Conservation (phyloP, 2,113 vertebrate species). For the Regulus satrapa region DNA sequence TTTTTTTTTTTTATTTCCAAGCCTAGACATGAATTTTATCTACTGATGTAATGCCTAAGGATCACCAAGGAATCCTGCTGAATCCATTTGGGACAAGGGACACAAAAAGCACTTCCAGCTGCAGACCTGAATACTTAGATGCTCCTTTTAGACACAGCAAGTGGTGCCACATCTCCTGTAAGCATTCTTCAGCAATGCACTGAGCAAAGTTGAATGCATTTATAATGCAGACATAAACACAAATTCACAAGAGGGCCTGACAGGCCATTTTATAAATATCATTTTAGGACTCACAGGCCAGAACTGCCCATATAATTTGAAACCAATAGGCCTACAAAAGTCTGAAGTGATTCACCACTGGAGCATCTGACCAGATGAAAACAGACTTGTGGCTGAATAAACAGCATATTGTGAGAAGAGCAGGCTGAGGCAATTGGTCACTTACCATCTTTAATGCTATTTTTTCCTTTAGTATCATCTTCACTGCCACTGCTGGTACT, state of each 20-base stretch:
- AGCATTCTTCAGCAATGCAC: neutral
- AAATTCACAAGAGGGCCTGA: neutral
- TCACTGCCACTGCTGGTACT: constrained; percentile 86
- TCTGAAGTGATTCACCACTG: neutral
- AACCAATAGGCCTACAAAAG: neutral
- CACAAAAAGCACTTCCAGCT: neutral
- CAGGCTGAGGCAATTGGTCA: neutral
- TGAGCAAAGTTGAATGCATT: neutral
- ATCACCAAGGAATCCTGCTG: neutral
- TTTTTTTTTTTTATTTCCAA: neutral
- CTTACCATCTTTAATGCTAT: constrained; percentile 85
- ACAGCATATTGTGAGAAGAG: neutral
- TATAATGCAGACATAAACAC: neutral
- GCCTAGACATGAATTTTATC: neutral
- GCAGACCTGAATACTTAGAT: neutral
- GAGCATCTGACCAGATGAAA: neutral
- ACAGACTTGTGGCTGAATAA: neutral
- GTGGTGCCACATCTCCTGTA: neutral
- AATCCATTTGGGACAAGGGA: neutral
- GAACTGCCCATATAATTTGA: neutral
- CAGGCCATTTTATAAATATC: neutral
- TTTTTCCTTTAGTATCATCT: constrained; percentile 74
- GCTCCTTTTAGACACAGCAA: neutral
- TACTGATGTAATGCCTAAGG: neutral
- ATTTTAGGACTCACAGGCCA: neutral